These are phyloP conservation scores for Dasysyrphus tricinctus DNA, from an alignment of 2,888 invertebrate species.

Conservation along the genomic window DNA sequence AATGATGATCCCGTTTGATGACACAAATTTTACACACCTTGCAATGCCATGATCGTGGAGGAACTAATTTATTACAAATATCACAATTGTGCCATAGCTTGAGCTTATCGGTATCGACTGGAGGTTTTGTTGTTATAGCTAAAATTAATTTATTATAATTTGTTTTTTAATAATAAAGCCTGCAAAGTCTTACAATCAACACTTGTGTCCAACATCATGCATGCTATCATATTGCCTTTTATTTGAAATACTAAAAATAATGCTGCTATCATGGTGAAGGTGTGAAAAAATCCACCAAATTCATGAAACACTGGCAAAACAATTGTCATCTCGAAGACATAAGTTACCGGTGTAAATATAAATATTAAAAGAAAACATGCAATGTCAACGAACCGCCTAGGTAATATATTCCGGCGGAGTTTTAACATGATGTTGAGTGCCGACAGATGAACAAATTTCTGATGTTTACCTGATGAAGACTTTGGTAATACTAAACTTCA, in stretches of 20 bases:
- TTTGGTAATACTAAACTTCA: conserved; percentile 37
- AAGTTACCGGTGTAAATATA: conserved; percentile 78
- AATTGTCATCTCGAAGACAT: conserved; percentile 85
- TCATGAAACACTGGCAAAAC: conserved; percentile 89
- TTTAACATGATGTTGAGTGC: conserved; percentile 40
- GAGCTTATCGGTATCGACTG: conserved; percentile 80
- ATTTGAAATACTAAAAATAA: conserved; percentile 90
- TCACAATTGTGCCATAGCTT: conserved; percentile 89
- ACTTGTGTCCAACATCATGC: conserved; percentile 90
- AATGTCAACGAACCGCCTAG: conserved; percentile 79
- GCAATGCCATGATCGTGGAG: conserved; percentile 96
- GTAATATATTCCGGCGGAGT: conserved; percentile 78
- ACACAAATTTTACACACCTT: conserved; percentile 92
- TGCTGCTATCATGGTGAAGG: conserved; percentile 86
- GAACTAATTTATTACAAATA: conserved; percentile 88
- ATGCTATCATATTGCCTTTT: conserved; percentile 89
- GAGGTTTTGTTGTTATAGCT: conserved; percentile 76
- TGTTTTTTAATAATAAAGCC: not conserved
- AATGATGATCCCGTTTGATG: conserved; percentile 92
- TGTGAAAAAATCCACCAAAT: conserved; percentile 84
- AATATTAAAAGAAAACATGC: conserved; percentile 78
- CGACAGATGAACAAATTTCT: not conserved
- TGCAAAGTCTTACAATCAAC: conserved; percentile 84
- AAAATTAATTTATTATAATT: conserved; percentile 46
- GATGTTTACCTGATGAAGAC: conserved; percentile 7